Evolutionary conservation across 2,888 invertebrate species (phyloP), one percentile per base, ranked within the genome.

Genomic region (Xylophagus ater): DNA sequence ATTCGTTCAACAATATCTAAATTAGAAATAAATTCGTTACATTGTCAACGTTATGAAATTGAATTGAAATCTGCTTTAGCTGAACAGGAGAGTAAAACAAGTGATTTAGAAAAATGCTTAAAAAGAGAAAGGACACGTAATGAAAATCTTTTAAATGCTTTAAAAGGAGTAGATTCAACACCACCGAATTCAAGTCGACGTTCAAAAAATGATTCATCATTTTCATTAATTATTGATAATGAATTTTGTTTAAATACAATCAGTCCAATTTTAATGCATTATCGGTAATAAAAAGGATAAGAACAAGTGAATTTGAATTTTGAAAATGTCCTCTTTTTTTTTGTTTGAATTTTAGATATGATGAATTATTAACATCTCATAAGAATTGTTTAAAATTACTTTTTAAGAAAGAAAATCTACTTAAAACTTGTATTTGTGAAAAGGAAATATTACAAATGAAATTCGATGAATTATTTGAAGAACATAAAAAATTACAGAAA

Each of bases 81-180:
- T 12, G 43, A 40, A 18, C 23, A 37, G n/a, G 20, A 19, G 8
- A 18, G 31, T 31, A 29, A 17, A 15, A 37, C 7, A 14, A 43
- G 12, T 21, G 37, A 40, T 13, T 26, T 43, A 20, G 26, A 43
- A 19, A 34, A 40, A 9, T 24, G 20, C 14, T 45, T 60, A 40
- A 50, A 54, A 8, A 52, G 49, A 17, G 60, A 60, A 37, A 57
- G 53, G 40, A 49, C 51, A 26, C 51, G 61, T 13, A 60, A 59
- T 47, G 48, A 52, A 17, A 54, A 60, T 1, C 41, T 60, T 32
- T 50, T 58, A 13, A 51, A 58, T 31, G 40, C 61, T 17, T 53
- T 60, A 24, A 54, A 52, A 9, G 53, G 54, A 14, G 49, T 53
- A 5, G 59, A 58, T 34, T 51, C 49, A 8, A 47, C 51, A 3